Evolutionary conservation across 2,797 vertebrate species (phyloP).

Genomic region (Diglossa cyanea): DNA sequence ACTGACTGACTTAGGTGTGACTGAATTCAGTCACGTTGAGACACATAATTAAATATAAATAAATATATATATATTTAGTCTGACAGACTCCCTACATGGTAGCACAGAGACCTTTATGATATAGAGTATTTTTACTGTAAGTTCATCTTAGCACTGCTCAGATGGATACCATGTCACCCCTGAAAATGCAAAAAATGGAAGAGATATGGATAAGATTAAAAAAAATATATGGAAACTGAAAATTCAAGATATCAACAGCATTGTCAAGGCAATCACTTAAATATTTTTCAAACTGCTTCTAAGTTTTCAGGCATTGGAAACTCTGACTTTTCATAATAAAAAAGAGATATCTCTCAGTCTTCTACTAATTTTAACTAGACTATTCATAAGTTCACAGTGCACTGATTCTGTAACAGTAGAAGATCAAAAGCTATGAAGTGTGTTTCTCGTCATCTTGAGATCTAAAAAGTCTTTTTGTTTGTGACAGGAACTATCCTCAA

Average conservation of each 20-base stretch:
- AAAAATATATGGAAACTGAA: background rate
- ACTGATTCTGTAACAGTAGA: background rate
- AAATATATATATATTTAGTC: background rate
- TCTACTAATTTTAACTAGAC: background rate
- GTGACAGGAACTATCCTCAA: background rate
- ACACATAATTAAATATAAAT: background rate
- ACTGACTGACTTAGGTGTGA: background rate
- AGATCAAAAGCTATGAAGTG: background rate
- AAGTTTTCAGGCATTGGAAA: background rate
- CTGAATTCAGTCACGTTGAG: background rate
- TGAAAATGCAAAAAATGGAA: background rate
- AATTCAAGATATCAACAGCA: background rate
- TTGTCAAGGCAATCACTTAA: background rate
- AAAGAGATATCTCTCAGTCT: background rate
- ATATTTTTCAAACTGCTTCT: background rate
- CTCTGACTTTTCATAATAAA: background rate
- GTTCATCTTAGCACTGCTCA: background rate
- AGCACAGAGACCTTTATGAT: background rate
- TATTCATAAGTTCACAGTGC: background rate
- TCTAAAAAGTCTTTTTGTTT: background rate
- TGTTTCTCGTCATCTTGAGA: background rate
- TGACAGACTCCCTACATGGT: background rate
- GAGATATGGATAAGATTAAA: background rate
- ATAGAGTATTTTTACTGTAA: background rate
- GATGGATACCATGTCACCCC: accelerated